A percentile compares a stretch with the other conserved stretches of the same genome.
These are phyloP conservation scores for Xyliphius kryptos DNA, from an alignment of 2,113 vertebrate genomes.

Conservation along the genomic window DNA sequence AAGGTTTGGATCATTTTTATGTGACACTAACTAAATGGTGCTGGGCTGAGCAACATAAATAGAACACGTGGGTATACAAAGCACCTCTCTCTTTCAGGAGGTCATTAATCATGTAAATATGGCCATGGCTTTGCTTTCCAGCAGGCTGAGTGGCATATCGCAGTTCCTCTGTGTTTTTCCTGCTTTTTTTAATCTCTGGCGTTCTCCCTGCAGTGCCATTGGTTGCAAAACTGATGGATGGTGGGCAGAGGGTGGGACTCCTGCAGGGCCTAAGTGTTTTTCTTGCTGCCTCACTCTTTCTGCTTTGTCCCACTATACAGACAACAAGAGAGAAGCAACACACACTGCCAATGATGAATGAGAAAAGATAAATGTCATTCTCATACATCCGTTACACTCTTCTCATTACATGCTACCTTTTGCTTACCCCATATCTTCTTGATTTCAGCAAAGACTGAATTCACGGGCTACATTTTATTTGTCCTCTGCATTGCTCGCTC, in stretches of 20 bases:
- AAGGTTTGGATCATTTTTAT: constrained; percentile 43
- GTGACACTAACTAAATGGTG: constrained; percentile 39
- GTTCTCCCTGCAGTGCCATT: constrained; percentile 43
- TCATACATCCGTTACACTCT: too few species aligned
- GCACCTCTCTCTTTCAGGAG: constrained; percentile 37
- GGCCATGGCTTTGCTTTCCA: constrained; percentile 34
- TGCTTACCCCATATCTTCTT: too few species aligned
- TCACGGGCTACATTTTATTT: too few species aligned
- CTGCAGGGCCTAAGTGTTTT: too few species aligned
- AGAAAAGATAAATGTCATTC: too few species aligned
- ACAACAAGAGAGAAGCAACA: too few species aligned
- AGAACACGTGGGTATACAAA: constrained; percentile 35
- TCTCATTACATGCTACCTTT: too few species aligned
- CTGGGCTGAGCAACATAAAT: constrained; percentile 38
- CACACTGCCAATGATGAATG: too few species aligned
- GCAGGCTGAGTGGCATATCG: constrained; percentile 38
- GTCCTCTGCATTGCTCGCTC: too few species aligned
- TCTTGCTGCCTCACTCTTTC: too few species aligned
- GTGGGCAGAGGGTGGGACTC: constrained; percentile 37
- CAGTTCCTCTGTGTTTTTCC: constrained; percentile 35
- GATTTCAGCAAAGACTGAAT: too few species aligned
- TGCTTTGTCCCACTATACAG: too few species aligned
- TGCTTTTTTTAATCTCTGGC: constrained; percentile 37
- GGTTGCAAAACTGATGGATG: constrained; percentile 53
- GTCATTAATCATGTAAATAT: constrained; percentile 47